Conservation (phyloP, 2,797 vertebrate species). For the Tiaroga cobitis region DNA sequence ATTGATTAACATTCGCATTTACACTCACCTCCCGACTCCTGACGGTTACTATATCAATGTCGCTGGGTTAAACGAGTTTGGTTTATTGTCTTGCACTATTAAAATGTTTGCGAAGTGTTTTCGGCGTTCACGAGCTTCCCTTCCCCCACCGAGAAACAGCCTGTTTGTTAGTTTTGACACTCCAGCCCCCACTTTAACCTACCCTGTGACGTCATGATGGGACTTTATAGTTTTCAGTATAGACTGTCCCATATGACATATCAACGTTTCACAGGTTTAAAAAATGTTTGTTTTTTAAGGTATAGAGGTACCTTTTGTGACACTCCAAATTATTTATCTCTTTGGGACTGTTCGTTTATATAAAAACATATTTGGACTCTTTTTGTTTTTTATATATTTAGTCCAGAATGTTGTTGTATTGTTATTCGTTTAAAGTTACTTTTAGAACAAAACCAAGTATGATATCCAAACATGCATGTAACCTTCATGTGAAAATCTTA, state of each 20-base stretch:
- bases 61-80: not conserved
- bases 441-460: not conserved
- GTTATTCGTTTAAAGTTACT: not conserved
- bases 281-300: not conserved
- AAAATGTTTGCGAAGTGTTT: conserved; percentile 18
- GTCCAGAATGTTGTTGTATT: not conserved
- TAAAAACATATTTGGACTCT: not conserved
- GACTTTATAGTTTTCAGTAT: not conserved
- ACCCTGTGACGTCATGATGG: conserved; percentile 24
- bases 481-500: not conserved
- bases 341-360: not conserved
- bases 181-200: conserved; percentile 52
- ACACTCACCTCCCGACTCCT: conserved; percentile 23
- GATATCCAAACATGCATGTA: not conserved
- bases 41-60: not conserved
- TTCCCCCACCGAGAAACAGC: conserved; percentile 49
- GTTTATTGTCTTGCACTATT: not conserved
- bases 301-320: not conserved
- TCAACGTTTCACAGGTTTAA: not conserved
- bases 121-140: not conserved
- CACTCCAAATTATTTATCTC: not conserved
- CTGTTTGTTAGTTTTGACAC: conserved; percentile 54
- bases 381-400: not conserved
- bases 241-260: not conserved
- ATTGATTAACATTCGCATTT: not conserved